A percentile compares a stretch with the other conserved stretches of the same genome.
These are phyloP conservation scores for Cephalopachus bancanus DNA, from an alignment of 2,797 vertebrate species.

Conservation along the genomic window DNA sequence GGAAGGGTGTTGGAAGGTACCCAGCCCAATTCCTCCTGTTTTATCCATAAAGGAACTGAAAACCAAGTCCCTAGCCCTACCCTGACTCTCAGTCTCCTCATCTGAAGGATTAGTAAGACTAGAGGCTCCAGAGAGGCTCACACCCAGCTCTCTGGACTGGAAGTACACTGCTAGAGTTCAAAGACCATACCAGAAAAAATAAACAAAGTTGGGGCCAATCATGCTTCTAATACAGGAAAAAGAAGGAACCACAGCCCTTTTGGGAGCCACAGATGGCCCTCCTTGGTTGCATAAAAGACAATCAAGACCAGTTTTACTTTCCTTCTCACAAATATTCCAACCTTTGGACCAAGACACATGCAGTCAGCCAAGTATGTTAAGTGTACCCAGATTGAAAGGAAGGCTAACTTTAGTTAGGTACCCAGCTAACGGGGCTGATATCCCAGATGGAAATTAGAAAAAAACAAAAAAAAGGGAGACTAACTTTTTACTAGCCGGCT, in stretches of 20 bases:
- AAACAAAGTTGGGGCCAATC: not conserved
- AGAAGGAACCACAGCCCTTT: not conserved
- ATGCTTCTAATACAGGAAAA: not conserved
- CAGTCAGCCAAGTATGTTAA: not conserved
- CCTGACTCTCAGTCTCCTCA: not conserved
- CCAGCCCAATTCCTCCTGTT: not conserved
- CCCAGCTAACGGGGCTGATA: not conserved
- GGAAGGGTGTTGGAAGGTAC: not conserved
- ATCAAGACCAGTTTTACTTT: not conserved
- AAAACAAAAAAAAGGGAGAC: not conserved
- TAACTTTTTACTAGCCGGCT: not conserved
- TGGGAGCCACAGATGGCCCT: not conserved
- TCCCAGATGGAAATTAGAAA: not conserved
- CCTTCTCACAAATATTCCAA: conserved; percentile 8
- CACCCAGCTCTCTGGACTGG: not conserved
- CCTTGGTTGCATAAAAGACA: not conserved
- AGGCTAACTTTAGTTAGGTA: not conserved
- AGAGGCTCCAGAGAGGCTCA: not conserved
- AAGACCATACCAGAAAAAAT: not conserved
- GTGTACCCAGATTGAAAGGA: not conserved
- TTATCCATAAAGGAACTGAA: not conserved
- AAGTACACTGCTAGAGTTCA: not conserved
- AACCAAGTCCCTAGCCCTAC: not conserved
- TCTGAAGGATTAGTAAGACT: not conserved
- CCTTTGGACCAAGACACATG: not conserved